Evolutionary conservation across 2,888 invertebrate genomes (phyloP).

Genomic region (Hipparchia semele): DNA sequence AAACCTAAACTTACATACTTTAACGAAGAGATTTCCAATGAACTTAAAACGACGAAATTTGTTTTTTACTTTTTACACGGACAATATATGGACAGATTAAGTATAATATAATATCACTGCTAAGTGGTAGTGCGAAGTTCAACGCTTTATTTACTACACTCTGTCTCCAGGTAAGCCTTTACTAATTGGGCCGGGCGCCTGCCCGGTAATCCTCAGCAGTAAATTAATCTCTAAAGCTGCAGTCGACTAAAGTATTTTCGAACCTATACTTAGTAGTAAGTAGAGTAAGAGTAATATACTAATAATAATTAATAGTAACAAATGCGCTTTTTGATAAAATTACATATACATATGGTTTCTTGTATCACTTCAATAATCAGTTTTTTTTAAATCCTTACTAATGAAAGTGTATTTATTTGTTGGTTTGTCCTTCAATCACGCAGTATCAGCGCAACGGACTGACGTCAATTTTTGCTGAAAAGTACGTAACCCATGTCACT

Average conservation of each 20-base stretch:
- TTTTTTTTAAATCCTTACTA: no score
- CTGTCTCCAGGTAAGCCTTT: slow-evolving; percentile 27
- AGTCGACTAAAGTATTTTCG: slow-evolving; percentile 22
- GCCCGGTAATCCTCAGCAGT: slow-evolving; percentile 30
- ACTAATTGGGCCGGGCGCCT: slow-evolving; percentile 32
- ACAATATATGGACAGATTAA: background rate
- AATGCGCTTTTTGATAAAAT: slow-evolving; percentile 30
- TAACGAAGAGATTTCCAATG: no score
- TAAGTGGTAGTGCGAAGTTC: background rate
- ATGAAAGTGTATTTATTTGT: no score
- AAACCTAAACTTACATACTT: no score
- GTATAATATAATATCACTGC: background rate
- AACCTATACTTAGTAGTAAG: background rate
- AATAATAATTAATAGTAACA: no score
- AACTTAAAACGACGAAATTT: no score
- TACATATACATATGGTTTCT: background rate
- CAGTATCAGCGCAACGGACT: no score
- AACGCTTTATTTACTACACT: background rate
- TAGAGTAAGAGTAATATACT: no score
- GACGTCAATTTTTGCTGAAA: no score
- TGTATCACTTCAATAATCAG: background rate
- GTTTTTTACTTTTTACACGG: no score
- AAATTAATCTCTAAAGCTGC: slow-evolving; percentile 36
- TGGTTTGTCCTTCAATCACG: no score
- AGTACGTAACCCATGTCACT: no score